phyloP scores from a whole-genome alignment of 1,140 invertebrate species.

The Drosophila watanabei region DNA sequence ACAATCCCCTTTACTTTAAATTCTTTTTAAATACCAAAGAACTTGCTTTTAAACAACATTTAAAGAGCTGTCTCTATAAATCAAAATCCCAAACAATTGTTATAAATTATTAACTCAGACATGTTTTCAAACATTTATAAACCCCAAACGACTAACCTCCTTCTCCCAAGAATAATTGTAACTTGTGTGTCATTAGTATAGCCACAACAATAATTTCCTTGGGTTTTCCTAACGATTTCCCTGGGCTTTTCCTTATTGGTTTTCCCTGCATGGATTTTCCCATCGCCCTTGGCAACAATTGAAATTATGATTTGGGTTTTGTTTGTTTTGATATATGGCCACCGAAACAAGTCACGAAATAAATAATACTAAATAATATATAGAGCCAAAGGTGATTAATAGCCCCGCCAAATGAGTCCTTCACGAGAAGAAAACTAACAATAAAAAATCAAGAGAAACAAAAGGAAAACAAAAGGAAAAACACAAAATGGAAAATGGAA shows the following conservation, averaged over 20 bases:
- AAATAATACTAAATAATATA: constrained; percentile 54
- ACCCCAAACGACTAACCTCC: neutral
- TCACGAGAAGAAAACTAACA: constrained; percentile 35
- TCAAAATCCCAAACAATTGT: constrained; percentile 8
- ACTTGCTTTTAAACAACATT: neutral
- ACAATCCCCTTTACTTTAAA: neutral
- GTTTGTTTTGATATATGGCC: constrained; percentile 66
- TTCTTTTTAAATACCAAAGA: no score
- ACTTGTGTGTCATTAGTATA: constrained; percentile 31
- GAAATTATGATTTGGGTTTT: constrained; percentile 71
- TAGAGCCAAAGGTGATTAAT: constrained; percentile 69
- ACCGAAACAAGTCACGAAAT: constrained; percentile 53
- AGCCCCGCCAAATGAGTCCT: constrained; percentile 32
- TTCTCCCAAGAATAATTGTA: neutral
- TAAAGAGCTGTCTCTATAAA: constrained; percentile 3
- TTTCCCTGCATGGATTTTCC: constrained; percentile 31
- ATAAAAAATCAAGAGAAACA: constrained; percentile 13
- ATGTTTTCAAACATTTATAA: constrained; percentile 10
- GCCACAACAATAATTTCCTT: constrained; percentile 34
- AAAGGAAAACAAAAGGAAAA: neutral
- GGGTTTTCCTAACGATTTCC: constrained; percentile 3
- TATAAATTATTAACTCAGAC: constrained; percentile 1
- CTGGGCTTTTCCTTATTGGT: constrained; percentile 11
- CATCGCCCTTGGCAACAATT: constrained; percentile 51
- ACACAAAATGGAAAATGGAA: no score